A percentile compares a stretch with the other conserved stretches of the same genome.
phyloP scores from a whole-genome alignment of 2,888 invertebrate species.

The Sepiola atlantica region DNA sequence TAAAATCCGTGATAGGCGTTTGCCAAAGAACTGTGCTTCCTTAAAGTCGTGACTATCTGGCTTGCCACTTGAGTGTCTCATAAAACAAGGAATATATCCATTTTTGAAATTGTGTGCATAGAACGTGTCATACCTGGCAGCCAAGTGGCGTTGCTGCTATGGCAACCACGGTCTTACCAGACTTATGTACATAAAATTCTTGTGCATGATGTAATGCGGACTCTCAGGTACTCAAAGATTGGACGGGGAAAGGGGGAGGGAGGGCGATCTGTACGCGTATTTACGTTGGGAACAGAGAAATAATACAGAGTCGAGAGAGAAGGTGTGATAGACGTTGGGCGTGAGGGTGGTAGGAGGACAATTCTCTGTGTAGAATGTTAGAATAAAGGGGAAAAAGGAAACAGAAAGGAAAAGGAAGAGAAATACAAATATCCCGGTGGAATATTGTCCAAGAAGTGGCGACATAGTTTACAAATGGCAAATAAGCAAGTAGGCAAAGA shows the following conservation, averaged over 20 bases:
- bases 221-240: not conserved
- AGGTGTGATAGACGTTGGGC: not conserved
- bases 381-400: not conserved
- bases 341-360: not conserved
- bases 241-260: not conserved
- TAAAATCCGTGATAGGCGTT: not conserved
- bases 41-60: not conserved
- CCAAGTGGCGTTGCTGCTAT: not conserved
- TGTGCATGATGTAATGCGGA: not conserved
- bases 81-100: not conserved
- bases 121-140: not conserved
- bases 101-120: not conserved
- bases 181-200: not conserved
- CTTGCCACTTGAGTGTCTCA: not conserved
- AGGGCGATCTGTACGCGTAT: not conserved
- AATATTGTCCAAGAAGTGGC: not conserved
- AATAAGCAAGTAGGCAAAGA: not conserved
- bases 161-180: constrained; percentile 18
- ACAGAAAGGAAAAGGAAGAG: not conserved
- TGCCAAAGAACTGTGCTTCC: not conserved
- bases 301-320: not conserved
- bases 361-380: not conserved
- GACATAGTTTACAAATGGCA: not conserved
- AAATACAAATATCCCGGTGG: not conserved
- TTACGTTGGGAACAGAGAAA: not conserved